Percentiles rank a stretch among this genome's conserved stretches.
Conservation (phyloP, 2,113 vertebrate genomes). For the Pica pica region DNA sequence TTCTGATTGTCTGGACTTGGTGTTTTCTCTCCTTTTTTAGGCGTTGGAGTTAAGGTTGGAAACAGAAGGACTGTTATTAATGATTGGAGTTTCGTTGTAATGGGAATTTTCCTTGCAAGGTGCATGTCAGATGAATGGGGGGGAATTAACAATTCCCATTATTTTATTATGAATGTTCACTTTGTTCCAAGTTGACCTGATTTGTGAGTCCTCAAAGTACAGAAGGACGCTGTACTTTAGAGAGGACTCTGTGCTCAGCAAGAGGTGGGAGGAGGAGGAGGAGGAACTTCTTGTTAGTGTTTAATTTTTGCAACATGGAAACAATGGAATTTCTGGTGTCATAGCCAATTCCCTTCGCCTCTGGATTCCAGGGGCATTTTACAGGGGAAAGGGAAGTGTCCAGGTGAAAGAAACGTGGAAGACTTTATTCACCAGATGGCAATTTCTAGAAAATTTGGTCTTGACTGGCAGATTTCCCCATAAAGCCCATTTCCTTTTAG, state of each 20-base stretch:
- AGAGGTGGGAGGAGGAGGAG: neutral
- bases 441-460: neutral
- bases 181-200: slow-evolving; percentile 1
- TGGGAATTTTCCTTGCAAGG: neutral
- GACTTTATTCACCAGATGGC: neutral
- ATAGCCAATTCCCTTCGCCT: neutral
- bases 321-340: neutral
- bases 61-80: neutral
- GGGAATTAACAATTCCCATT: neutral
- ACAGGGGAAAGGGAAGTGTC: neutral
- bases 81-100: neutral
- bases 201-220: neutral
- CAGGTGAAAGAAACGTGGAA: neutral
- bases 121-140: neutral
- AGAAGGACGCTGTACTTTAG: neutral
- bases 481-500: neutral
- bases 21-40: neutral
- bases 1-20: neutral
- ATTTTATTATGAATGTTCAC: neutral
- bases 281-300: neutral
- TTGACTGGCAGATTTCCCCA: neutral
- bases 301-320: neutral
- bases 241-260: neutral
- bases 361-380: neutral
- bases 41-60: neutral